Percentiles rank a stretch among this genome's conserved stretches.
Evolutionary conservation across 2,888 invertebrate genomes (phyloP).

Genomic region (Microctonus brassicae): DNA sequence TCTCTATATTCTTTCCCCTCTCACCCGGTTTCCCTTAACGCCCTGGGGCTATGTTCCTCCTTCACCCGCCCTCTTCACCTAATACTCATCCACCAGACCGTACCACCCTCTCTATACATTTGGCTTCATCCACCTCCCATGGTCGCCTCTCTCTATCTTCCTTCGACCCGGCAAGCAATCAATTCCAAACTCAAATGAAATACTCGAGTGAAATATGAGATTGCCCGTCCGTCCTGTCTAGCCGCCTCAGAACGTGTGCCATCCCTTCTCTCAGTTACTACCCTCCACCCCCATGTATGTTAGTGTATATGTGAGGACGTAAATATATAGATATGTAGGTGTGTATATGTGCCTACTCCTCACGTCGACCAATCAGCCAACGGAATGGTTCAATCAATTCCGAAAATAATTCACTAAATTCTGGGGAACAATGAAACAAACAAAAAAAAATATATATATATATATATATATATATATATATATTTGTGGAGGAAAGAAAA

Average conservation of each 20-base stretch:
- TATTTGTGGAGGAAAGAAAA: background rate
- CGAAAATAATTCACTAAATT: slow-evolving; percentile 17
- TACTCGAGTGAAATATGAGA: slow-evolving; percentile 53
- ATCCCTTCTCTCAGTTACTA: background rate
- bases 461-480: background rate
- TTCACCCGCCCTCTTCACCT: slow-evolving; percentile 18
- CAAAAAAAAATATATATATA: background rate
- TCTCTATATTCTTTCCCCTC: background rate
- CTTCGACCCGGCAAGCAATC: slow-evolving; percentile 50
- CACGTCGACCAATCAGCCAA: slow-evolving; percentile 1
- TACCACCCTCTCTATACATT: too few species aligned
- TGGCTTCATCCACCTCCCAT: slow-evolving; percentile 1
- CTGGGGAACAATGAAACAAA: background rate
- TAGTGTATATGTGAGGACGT: background rate
- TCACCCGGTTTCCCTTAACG: background rate
- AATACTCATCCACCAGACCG: background rate
- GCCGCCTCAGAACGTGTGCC: slow-evolving; percentile 35
- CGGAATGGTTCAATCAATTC: slow-evolving; percentile 28
- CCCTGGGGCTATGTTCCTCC: slow-evolving; percentile 1
- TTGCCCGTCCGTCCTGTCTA: slow-evolving; percentile 45
- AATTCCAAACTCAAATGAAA: slow-evolving; percentile 57
- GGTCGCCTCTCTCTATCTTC: slow-evolving; percentile 42
- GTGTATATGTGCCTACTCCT: background rate
- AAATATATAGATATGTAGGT: background rate
- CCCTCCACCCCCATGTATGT: background rate